A percentile compares a stretch with the other conserved stretches of the same genome.
Conservation (phyloP, 2,113 vertebrate species). For the Argyrosomus japonicus region DNA sequence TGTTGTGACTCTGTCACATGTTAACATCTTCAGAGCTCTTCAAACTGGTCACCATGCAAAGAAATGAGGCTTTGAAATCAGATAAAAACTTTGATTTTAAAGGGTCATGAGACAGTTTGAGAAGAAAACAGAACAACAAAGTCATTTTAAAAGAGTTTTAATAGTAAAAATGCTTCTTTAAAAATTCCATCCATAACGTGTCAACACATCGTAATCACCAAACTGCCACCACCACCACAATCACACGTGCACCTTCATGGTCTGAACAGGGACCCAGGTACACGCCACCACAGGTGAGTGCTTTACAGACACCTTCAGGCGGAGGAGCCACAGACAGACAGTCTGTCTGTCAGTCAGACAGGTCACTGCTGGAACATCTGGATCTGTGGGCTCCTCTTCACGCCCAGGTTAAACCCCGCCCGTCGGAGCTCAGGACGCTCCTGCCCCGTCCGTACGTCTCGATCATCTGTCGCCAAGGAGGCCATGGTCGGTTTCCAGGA, state of each 20-base stretch:
- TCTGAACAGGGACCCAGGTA: not conserved
- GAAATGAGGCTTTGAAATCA: too few species aligned
- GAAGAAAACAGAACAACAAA: not conserved
- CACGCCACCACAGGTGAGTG: constrained; percentile 10
- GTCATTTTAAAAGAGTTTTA: constrained; percentile 37
- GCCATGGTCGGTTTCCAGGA: constrained; percentile 77
- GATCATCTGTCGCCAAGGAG: constrained; percentile 65
- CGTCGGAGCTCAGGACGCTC: constrained; percentile 16
- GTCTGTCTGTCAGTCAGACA: not conserved
- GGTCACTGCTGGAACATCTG: constrained; percentile 20
- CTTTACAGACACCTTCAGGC: not conserved
- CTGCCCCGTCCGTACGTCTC: constrained; percentile 37
- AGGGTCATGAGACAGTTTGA: not conserved
- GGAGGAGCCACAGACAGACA: not conserved
- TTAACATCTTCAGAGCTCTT: too few species aligned
- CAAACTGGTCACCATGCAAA: too few species aligned
- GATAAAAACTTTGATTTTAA: too few species aligned
- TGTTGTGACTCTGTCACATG: too few species aligned
- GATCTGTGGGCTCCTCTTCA: constrained; percentile 16
- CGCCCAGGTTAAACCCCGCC: constrained; percentile 17
- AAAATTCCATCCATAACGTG: not conserved
- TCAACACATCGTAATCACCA: constrained; percentile 12
- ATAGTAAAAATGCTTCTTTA: constrained; percentile 7
- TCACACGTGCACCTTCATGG: not conserved
- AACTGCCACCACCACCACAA: constrained; percentile 14